Evolutionary conservation across 2,888 invertebrate species (phyloP).

Genomic region (Sepioteuthis lessoniana): DNA sequence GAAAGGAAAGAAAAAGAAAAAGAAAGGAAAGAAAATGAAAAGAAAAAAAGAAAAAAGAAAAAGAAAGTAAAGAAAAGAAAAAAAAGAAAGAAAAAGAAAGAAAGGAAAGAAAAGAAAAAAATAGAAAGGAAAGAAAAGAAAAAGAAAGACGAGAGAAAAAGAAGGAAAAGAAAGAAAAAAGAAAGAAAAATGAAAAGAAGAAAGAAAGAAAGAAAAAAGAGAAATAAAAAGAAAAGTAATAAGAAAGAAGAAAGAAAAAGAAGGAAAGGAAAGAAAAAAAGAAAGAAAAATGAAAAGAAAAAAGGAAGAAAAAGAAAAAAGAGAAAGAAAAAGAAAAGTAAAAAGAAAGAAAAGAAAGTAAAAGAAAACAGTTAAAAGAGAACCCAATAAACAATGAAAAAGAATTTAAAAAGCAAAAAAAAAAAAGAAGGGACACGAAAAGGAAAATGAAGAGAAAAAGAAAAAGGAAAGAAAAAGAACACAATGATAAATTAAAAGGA

Average conservation of each 20-base stretch:
- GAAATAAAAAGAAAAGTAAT: background rate
- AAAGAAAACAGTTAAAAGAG: background rate
- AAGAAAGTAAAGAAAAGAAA: too few relatives aligned
- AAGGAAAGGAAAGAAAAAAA: background rate
- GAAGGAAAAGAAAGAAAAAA: too few relatives aligned
- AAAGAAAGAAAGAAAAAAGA: background rate
- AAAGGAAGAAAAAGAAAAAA: background rate
- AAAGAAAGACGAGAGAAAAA: too few relatives aligned
- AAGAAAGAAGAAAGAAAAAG: background rate
- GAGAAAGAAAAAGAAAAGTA: background rate
- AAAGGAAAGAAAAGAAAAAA: too few relatives aligned
- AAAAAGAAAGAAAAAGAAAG: too few relatives aligned
- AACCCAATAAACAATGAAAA: background rate
- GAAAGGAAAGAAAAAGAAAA: too few relatives aligned
- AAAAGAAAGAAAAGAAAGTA: background rate
- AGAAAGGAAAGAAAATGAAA: too few relatives aligned
- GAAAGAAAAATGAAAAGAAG: too few relatives aligned
- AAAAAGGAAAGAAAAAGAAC: too few relatives aligned
- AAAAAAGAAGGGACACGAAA: background rate
- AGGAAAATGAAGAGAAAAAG: background rate
- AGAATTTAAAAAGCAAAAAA: background rate
- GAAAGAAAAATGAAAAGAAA: background rate
- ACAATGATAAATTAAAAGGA: too few relatives aligned
- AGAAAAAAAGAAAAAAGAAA: too few relatives aligned
- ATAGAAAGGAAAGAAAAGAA: too few relatives aligned